Conservation (phyloP, 2,797 vertebrate genomes). For the Sebastiscus albofasciatus region DNA sequence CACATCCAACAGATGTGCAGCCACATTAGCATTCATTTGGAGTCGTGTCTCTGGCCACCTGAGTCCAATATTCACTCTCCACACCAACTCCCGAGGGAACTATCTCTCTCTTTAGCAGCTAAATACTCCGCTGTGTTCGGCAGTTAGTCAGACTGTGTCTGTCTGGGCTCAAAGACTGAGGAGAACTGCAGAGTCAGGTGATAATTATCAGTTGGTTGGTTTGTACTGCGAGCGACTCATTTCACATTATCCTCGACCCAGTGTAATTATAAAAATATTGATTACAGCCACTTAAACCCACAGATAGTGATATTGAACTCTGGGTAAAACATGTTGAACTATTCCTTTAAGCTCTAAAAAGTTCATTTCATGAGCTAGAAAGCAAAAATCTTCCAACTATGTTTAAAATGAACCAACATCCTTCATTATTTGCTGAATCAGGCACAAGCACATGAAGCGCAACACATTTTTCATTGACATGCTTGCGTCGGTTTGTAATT, state of each 20-base stretch:
- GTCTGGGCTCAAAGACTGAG: neutral
- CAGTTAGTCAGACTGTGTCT: neutral
- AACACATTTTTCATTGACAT: constrained; percentile 16
- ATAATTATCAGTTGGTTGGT: neutral
- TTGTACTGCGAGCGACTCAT: neutral
- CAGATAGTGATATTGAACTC: neutral
- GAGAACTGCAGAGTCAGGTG: neutral
- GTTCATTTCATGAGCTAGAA: constrained; percentile 6
- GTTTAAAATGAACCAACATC: constrained; percentile 2
- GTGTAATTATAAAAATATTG: neutral
- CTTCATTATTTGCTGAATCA: neutral
- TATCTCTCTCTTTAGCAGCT: neutral
- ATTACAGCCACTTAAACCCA: neutral
- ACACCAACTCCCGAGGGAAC: neutral
- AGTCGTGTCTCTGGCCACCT: neutral
- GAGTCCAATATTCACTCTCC: neutral
- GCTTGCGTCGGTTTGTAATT: constrained; percentile 1
- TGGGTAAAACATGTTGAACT: neutral
- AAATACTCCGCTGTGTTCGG: neutral
- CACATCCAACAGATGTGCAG: neutral
- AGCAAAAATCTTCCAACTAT: neutral
- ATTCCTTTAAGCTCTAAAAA: neutral
- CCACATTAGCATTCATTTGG: neutral
- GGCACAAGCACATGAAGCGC: neutral
- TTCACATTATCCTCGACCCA: neutral